Percentiles rank a stretch among this genome's conserved stretches.
These are phyloP conservation scores for Drepana falcataria DNA, from an alignment of 2,888 invertebrate species.

Conservation along the genomic window DNA sequence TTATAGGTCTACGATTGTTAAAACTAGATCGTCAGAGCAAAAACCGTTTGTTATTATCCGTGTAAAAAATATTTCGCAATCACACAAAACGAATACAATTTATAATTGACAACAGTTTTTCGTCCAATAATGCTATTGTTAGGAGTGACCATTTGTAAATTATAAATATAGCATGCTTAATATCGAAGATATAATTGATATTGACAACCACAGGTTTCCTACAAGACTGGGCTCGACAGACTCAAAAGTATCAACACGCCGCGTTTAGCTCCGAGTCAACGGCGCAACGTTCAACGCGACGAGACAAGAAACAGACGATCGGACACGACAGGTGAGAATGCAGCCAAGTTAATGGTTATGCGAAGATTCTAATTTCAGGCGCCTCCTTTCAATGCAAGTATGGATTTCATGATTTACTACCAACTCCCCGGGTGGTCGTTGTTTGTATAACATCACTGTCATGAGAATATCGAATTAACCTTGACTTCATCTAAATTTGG, in stretches of 20 bases:
- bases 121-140: too few relatives aligned
- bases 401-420: slow-evolving; percentile 22
- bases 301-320: slow-evolving; percentile 40
- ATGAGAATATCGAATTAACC: neutral
- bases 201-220: too few relatives aligned
- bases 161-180: too few relatives aligned
- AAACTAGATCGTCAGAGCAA: neutral
- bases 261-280: neutral
- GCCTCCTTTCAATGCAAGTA: slow-evolving; percentile 18
- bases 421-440: slow-evolving; percentile 33
- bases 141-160: too few relatives aligned
- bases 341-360: slow-evolving; percentile 38
- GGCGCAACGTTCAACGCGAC: slow-evolving; percentile 21
- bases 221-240: neutral
- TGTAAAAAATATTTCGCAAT: too few relatives aligned
- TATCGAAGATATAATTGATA: too few relatives aligned
- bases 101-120: too few relatives aligned
- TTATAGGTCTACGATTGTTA: neutral
- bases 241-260: neutral
- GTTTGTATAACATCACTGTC: slow-evolving; percentile 6
- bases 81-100: too few relatives aligned
- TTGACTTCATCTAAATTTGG: neutral
- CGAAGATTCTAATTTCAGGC: slow-evolving; percentile 42
- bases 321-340: slow-evolving; percentile 44
- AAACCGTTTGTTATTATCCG: neutral